Conservation (phyloP, 2,888 invertebrate species). For the Noctua comes region DNA sequence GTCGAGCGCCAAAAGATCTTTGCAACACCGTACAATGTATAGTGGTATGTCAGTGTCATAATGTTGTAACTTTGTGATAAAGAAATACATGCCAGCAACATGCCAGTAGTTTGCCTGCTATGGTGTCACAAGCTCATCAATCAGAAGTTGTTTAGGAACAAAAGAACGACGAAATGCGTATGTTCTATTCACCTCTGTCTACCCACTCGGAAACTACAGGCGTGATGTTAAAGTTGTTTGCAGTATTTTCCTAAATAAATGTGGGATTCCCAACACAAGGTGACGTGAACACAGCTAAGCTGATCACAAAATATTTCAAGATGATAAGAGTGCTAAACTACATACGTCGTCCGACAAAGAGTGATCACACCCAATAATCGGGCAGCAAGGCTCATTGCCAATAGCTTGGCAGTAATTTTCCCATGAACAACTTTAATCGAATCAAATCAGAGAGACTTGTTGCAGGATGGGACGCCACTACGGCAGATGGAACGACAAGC, state of each 20-base stretch:
- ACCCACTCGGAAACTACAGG: not conserved
- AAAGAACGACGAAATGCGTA: not conserved
- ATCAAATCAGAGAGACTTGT: not conserved
- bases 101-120: not conserved
- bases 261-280: not conserved
- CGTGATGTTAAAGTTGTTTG: not conserved
- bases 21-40: not conserved
- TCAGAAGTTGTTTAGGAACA: not conserved
- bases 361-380: not conserved
- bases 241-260: not conserved
- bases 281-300: slow-evolving; percentile 8
- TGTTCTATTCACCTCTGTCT: not conserved
- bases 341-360: not conserved
- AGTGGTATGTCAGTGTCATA: not conserved
- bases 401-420: not conserved
- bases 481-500: not conserved
- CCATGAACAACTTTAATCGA: not conserved
- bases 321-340: slow-evolving; percentile 15
- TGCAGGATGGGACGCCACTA: not conserved
- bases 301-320: slow-evolving; percentile 18
- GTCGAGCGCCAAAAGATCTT: not conserved
- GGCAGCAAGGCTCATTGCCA: not conserved
- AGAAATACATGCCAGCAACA: not conserved
- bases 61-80: not conserved
- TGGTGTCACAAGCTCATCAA: not conserved